Base-by-base conservation (phyloP, 2,113 vertebrate species). In the Oxyura jamaicensis region DNA sequence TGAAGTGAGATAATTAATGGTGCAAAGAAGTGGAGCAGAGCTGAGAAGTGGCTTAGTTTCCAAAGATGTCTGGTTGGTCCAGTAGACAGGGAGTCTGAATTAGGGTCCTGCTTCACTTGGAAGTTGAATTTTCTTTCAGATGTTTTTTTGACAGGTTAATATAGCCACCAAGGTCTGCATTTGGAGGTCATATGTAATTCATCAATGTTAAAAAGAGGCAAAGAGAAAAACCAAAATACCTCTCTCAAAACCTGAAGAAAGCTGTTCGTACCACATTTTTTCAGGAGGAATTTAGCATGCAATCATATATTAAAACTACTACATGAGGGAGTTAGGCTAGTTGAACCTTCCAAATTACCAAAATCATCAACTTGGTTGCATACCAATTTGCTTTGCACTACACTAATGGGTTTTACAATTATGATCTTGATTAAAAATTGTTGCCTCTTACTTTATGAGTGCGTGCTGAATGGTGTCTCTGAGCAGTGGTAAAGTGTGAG, bases 121-220 rank as follows among this genome's bases (percentile, higher is more conserved):
- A 73, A 93, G 46, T 7, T 96, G 25, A 41, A 55, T 81, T 93
- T 77, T 96, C 76, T 94, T 48, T 93, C 33, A 31, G 29, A n/a
- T 90, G 29, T 96, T 68, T 82, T 93, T 90, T 90, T 93, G 15
- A 8, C 39, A 76, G 53, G 35, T 93, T 91, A 94, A 56, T 91
- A 72, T 62, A 95, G 53, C 78, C 53, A 56, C 69, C 52, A 69
- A 84, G 52, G 52, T 87, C 91, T 85, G 39, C 13, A 52, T 11
- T 59, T 84, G 58, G 39, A 91, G 10, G 33, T 33, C 91, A 21
- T 48, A 48, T 2, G 46, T 71, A 82, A 36, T 42, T 72, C 39
- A 3, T 56, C 41, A 35, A 35, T 39, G 39, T 79, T 76, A 77
- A 67, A 89, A 94, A 85, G 74, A 76, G 89, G 71, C 56, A 65